These are phyloP conservation scores for Scrobipalpa costella DNA, from an alignment of 2,888 invertebrate species.

Conservation along the genomic window DNA sequence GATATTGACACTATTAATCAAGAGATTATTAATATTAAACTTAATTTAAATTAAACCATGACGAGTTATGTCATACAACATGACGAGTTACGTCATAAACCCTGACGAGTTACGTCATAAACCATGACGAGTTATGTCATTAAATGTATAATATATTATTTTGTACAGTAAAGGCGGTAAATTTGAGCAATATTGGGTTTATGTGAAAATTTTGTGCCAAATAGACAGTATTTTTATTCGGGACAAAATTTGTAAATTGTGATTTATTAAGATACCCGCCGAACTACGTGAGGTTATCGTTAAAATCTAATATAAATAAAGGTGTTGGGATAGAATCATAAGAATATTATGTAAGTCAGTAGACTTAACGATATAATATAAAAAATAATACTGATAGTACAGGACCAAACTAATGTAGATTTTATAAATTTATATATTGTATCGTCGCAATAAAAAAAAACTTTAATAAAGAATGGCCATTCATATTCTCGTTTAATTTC, in stretches of 20 bases:
- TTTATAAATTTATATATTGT: slow-evolving; percentile 55
- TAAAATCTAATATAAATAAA: slow-evolving; percentile 45
- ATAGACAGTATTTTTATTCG: slow-evolving; percentile 73
- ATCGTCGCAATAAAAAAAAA: slow-evolving; percentile 42
- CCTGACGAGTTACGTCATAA: background rate
- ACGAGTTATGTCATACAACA: slow-evolving; percentile 32
- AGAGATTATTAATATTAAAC: slow-evolving; percentile 25
- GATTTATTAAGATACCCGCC: slow-evolving; percentile 56
- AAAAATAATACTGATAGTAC: slow-evolving; percentile 54
- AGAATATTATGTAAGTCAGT: slow-evolving; percentile 43
- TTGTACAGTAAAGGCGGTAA: slow-evolving; percentile 33
- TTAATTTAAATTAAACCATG: slow-evolving; percentile 32
- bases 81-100: slow-evolving; percentile 45
- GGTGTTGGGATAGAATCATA: slow-evolving; percentile 58
- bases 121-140: slow-evolving; percentile 37
- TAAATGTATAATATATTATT: slow-evolving; percentile 25
- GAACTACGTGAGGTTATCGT: slow-evolving; percentile 51
- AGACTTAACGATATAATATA: slow-evolving; percentile 58
- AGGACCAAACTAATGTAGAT: slow-evolving; percentile 75
- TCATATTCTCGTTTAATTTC: slow-evolving; percentile 30
- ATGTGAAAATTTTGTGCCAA: slow-evolving; percentile 74
- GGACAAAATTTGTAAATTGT: slow-evolving; percentile 69
- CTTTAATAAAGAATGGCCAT: slow-evolving; percentile 60
- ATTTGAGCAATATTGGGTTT: slow-evolving; percentile 34
- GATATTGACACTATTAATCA: slow-evolving; percentile 22